A percentile compares a stretch with the other conserved stretches of the same genome.
phyloP scores from a whole-genome alignment of 2,888 invertebrate genomes.

The Girardia tigrina region DNA sequence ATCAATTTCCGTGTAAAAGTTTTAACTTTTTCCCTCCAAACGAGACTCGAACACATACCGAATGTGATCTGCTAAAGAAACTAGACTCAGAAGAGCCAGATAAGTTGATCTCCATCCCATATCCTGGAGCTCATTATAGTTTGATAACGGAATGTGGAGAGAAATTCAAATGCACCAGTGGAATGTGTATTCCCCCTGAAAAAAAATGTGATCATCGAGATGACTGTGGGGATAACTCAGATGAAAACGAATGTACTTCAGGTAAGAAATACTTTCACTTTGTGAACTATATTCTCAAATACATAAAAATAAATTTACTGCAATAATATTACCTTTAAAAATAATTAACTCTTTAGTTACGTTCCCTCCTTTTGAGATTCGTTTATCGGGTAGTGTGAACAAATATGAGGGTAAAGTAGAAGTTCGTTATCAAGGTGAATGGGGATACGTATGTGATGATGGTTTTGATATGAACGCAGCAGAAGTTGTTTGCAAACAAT shows the following conservation, averaged over 20 bases:
- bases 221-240: slow-evolving; percentile 39
- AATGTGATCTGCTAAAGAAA: slow-evolving; percentile 25
- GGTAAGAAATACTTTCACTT: too few species aligned
- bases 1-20: slow-evolving; percentile 26
- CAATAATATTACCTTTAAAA: too few species aligned
- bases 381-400: slow-evolving; percentile 25
- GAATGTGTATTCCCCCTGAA: slow-evolving; percentile 40
- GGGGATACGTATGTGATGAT: slow-evolving; percentile 36
- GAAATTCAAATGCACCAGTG: slow-evolving; percentile 41
- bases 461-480: slow-evolving; percentile 32
- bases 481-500: slow-evolving; percentile 36
- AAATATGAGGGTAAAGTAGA: slow-evolving; percentile 35
- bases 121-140: slow-evolving; percentile 7
- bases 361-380: slow-evolving; percentile 19
- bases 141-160: slow-evolving; percentile 54
- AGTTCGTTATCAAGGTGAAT: slow-evolving; percentile 35
- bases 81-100: background rate
- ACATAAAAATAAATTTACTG: too few species aligned
- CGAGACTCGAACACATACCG: slow-evolving; percentile 50
- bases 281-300: too few species aligned
- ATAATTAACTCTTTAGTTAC: too few species aligned
- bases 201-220: slow-evolving; percentile 42
- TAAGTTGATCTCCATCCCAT: slow-evolving; percentile 10
- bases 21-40: slow-evolving; percentile 11
- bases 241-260: slow-evolving; percentile 27